phyloP scores from a whole-genome alignment of 1,140 invertebrate genomes.

The Drosophila fuyamai region DNA sequence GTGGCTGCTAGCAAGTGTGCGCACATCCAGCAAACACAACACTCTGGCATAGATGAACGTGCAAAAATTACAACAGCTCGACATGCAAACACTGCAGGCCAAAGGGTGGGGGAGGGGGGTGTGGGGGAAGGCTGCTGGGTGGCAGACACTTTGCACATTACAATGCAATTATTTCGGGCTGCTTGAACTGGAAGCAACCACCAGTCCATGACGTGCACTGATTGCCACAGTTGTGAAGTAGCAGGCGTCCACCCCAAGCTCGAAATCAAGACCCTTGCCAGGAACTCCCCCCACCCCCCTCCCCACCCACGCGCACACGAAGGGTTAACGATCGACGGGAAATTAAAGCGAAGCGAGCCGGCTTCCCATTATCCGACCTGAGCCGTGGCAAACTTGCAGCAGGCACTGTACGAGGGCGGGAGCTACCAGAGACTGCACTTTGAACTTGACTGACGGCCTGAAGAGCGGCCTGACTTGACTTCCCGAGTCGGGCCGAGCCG shows the following conservation, averaged over 20 bases:
- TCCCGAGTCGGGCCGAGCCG: constrained; percentile 2
- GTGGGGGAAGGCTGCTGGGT: constrained; percentile 38
- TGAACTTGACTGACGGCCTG: constrained; percentile 80
- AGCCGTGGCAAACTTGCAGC: constrained; percentile 36
- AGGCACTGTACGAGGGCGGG: constrained; percentile 17
- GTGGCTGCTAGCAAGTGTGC: constrained; percentile 8
- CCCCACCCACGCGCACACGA: constrained; percentile 20
- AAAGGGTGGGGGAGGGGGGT: constrained; percentile 3
- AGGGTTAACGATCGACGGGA: constrained; percentile 80
- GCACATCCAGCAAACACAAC: constrained; percentile 18
- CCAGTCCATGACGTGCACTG: constrained; percentile 67
- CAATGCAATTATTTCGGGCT: constrained; percentile 84
- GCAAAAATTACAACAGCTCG: constrained; percentile 77
- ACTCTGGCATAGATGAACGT: constrained; percentile 61
- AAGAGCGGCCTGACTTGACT: constrained; percentile 63
- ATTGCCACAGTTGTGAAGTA: constrained; percentile 59
- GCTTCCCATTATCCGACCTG: constrained; percentile 20
- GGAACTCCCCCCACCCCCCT: not conserved
- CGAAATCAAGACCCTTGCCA: constrained; percentile 5
- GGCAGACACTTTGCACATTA: constrained; percentile 80
- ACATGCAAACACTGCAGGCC: constrained; percentile 57
- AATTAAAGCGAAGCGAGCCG: constrained; percentile 73
- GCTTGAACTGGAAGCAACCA: constrained; percentile 66
- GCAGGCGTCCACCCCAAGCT: constrained; percentile 29
- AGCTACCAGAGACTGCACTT: constrained; percentile 50